Evolutionary conservation across 2,797 vertebrate species (phyloP).

Genomic region (Harpagifer antarcticus): DNA sequence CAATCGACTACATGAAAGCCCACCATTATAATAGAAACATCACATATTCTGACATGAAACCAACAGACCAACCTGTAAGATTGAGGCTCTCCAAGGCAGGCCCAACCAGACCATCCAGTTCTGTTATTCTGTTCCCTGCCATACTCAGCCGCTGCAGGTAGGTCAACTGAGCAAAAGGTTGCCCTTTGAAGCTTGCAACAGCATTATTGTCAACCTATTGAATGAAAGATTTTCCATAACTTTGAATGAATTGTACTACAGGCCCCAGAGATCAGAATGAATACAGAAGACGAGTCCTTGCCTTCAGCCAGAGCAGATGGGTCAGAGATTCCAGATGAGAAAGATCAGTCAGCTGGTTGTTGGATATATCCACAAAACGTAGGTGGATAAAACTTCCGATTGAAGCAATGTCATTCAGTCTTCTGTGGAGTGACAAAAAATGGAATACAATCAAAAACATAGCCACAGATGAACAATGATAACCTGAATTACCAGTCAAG

Average conservation of each 20-base stretch:
- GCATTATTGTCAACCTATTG: conserved; percentile 85
- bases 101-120: conserved; percentile 85
- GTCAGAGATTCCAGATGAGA: conserved; percentile 87
- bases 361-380: conserved; percentile 93
- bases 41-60: neutral
- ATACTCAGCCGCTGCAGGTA: conserved; percentile 93
- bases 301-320: conserved; percentile 94
- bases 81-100: conserved; percentile 87
- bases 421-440: conserved; percentile 70
- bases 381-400: conserved; percentile 89
- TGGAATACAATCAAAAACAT: neutral
- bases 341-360: conserved; percentile 90
- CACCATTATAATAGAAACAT: neutral
- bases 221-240: conserved; percentile 1
- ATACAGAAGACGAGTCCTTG: conserved; percentile 41
- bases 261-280: neutral
- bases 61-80: conserved; percentile 86
- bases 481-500: neutral
- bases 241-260: neutral
- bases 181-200: conserved; percentile 77
- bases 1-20: neutral
- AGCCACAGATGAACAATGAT: neutral
- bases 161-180: conserved; percentile 83
- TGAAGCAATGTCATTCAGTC: conserved; percentile 87
- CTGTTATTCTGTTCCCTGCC: conserved; percentile 85